Conservation (phyloP, 1,140 invertebrate species). For the Lutraria rhynchaena region DNA sequence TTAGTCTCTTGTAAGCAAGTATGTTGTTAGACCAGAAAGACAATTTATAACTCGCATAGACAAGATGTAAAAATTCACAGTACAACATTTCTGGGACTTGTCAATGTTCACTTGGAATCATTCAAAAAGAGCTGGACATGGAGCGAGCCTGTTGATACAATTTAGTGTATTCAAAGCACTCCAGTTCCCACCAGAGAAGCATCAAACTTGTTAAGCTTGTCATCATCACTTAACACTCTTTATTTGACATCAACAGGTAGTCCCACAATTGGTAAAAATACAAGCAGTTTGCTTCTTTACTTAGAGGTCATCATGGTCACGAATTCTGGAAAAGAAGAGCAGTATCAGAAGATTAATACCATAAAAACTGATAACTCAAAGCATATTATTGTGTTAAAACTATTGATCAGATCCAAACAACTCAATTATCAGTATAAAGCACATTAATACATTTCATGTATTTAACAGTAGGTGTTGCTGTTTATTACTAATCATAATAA, state of each 20-base stretch:
- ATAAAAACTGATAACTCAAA: no score
- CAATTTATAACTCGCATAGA: background rate
- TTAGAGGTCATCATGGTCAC: constrained; percentile 55
- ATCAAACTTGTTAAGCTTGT: constrained; percentile 4
- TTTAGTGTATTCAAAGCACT: constrained; percentile 7
- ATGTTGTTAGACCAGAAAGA: constrained; percentile 10
- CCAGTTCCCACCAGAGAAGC: background rate
- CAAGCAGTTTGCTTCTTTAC: constrained; percentile 18
- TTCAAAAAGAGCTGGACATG: constrained; percentile 19
- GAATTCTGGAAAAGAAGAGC: constrained; percentile 38
- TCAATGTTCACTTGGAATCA: constrained; percentile 34
- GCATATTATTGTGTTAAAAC: no score
- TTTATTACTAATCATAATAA: no score
- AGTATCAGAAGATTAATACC: no score
- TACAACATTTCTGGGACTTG: constrained; percentile 37
- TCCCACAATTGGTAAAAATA: constrained; percentile 37
- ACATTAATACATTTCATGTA: no score
- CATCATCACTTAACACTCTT: constrained; percentile 18
- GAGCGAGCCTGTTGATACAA: background rate
- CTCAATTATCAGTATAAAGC: no score
- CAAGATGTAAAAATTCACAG: constrained; percentile 41
- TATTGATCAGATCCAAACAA: no score
- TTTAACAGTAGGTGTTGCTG: no score
- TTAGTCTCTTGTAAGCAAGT: constrained; percentile 7
- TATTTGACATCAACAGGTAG: constrained; percentile 29